Percentiles rank a stretch among this genome's conserved stretches.
Evolutionary conservation across 2,888 invertebrate genomes (phyloP).

Genomic region (Cosmorhoe ocellata): DNA sequence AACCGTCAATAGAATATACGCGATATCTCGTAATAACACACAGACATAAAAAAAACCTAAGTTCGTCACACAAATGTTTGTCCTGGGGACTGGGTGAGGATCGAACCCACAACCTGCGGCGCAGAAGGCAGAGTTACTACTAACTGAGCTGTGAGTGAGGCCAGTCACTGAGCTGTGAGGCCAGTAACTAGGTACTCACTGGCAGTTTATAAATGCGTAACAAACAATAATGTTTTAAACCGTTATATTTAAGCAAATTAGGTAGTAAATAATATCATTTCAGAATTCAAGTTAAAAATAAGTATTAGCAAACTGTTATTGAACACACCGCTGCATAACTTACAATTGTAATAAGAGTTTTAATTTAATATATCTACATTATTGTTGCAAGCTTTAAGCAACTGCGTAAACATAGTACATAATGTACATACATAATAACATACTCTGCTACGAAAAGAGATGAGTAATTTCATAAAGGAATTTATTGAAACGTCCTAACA

Average conservation of each 20-base stretch:
- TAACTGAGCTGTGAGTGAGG: too few species aligned
- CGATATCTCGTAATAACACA: neutral
- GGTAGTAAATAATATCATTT: neutral
- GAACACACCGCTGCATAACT: constrained; percentile 33
- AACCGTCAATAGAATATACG: too few species aligned
- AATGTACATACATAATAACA: neutral
- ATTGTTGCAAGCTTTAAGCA: constrained; percentile 43
- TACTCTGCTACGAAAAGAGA: constrained; percentile 6
- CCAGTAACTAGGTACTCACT: too few species aligned
- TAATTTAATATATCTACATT: constrained; percentile 58
- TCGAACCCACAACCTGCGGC: too few species aligned
- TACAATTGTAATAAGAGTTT: constrained; percentile 58
- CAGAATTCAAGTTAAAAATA: constrained; percentile 2
- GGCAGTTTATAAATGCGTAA: too few species aligned
- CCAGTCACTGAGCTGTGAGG: too few species aligned
- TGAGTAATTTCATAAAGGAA: constrained; percentile 12
- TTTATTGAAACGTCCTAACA: too few species aligned
- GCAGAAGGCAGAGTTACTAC: too few species aligned
- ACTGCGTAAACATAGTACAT: constrained; percentile 49
- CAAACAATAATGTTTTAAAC: neutral
- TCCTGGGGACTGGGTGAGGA: too few species aligned
- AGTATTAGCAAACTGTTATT: constrained; percentile 3
- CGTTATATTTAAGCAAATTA: neutral
- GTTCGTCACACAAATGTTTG: too few species aligned
- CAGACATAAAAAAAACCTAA: too few species aligned